Conservation (phyloP, 2,113 vertebrate species). For the Nannospalax galili region DNA sequence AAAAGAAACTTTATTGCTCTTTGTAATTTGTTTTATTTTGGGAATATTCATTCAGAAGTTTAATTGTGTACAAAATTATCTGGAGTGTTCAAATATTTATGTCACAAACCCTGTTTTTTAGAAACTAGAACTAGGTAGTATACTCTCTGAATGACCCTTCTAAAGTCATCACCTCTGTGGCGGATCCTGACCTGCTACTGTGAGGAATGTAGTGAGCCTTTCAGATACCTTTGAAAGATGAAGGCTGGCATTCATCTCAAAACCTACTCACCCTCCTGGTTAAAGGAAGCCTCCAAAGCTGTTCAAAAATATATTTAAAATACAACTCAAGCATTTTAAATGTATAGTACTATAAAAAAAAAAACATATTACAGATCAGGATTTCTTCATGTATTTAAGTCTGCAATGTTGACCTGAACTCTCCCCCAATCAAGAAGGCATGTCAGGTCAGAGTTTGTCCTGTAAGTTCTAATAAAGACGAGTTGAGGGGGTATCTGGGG, state of each 20-base stretch:
- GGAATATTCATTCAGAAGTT: neutral
- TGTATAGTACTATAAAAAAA: neutral
- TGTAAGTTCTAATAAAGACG: neutral
- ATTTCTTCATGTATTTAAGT: neutral
- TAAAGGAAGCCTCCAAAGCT: neutral
- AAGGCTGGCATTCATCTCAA: conserved; percentile 49
- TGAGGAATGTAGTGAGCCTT: neutral
- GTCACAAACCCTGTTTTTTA: conserved; percentile 40
- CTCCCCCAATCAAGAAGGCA: neutral
- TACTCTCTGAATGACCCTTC: neutral
- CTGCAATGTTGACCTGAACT: neutral
- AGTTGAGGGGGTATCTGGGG: neutral
- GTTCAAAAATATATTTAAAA: conserved; percentile 14
- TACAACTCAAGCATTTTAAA: conserved; percentile 2
- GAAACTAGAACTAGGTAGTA: neutral
- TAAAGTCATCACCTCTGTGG: neutral
- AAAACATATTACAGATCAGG: neutral
- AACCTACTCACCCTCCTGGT: neutral
- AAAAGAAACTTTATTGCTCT: neutral
- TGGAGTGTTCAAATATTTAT: neutral
- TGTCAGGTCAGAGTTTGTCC: neutral
- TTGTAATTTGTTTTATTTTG: conserved; percentile 44
- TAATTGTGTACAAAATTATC: conserved; percentile 10
- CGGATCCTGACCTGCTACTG: neutral
- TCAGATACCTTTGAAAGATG: neutral